Base-by-base conservation (phyloP, 2,113 vertebrate genomes). In the Oxyura jamaicensis region DNA sequence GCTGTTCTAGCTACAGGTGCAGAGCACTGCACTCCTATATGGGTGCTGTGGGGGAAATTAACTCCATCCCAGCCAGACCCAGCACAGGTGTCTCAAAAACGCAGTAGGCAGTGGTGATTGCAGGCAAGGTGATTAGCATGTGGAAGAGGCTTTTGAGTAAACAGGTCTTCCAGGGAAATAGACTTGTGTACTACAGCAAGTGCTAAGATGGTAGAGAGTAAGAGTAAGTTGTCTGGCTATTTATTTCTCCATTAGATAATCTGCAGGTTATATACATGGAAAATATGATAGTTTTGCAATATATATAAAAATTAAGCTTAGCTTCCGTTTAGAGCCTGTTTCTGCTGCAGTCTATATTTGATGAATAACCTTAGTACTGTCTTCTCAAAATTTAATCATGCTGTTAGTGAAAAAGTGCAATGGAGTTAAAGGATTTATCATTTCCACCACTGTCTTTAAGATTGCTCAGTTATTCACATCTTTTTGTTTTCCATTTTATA, bases 221-320 rank as follows among this genome's bases (percentile, higher is more conserved):
- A 81, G 62, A 89, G 41, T 29, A 52, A n/a, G 75, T 69, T 83
- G 29, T 33, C 60, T 89, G 33, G 11, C 41, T 93, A 4, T 88
- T 90, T 94, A 52, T 93, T 91, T 82, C 73, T 83, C 31, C 3
- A 4, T 86, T 59, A 84, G 48, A 63, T 88, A 88, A 84, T 91
- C 69, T 92, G 89, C 81, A 96, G 95, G 91, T 96, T 93, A 84
- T 82, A 73, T 42, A 41, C 25, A 48, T 82, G 95, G 95, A 92
- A 96, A 90, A 84, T 93, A 91, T 74, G 71, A 28, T 79, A 20
- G 91, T 91, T 93, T 92, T 81, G 73, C 25, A 23, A 22, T 81
- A 42, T 65, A 65, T 41, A 39, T 20, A 81, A 69, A 77, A 92
- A 74, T 83, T 28, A 56, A 35, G 28, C 5, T 46, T 53, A 5